These are phyloP conservation scores for Nasonia longicornis DNA, from an alignment of 1,140 invertebrate genomes.

Conservation along the genomic window DNA sequence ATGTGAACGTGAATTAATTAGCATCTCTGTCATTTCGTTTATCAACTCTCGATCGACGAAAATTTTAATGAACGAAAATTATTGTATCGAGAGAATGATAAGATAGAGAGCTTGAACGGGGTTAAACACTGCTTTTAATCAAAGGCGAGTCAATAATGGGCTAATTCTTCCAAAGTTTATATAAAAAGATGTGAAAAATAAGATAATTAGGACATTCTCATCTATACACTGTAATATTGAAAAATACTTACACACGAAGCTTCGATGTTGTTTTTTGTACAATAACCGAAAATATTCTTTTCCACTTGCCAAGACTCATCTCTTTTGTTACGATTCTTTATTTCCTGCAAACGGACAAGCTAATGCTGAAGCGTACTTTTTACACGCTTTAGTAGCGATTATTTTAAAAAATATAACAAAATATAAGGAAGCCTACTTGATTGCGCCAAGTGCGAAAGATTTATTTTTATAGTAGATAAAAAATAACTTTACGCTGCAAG, in stretches of 20 bases:
- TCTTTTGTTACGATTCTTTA: conserved; percentile 31
- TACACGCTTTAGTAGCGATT: conserved; percentile 27
- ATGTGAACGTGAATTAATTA: conserved; percentile 34
- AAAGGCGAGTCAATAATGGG: conserved; percentile 45
- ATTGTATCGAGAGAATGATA: conserved; percentile 12
- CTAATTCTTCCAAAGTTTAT: conserved; percentile 46
- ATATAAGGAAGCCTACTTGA: conserved; percentile 34
- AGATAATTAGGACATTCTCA: conserved; percentile 49
- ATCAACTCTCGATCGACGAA: background rate
- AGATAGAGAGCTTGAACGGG: background rate
- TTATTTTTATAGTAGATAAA: conserved; percentile 51
- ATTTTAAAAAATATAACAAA: conserved; percentile 38
- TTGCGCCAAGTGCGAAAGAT: conserved; percentile 20
- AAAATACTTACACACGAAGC: conserved; percentile 33
- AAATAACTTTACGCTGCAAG: conserved; percentile 49
- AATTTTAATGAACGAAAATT: conserved; percentile 9
- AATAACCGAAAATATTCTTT: conserved; percentile 32
- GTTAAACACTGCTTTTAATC: conserved; percentile 36
- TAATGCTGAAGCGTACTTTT: conserved; percentile 44
- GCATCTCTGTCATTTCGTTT: conserved; percentile 29
- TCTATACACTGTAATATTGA: conserved; percentile 45
- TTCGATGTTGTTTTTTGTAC: conserved; percentile 44
- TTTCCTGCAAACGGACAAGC: conserved; percentile 39
- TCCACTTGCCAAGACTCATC: conserved; percentile 41
- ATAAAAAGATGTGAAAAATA: conserved; percentile 50